These are phyloP conservation scores for Heliothis peltigera DNA, from an alignment of 2,888 invertebrate genomes.

Conservation along the genomic window DNA sequence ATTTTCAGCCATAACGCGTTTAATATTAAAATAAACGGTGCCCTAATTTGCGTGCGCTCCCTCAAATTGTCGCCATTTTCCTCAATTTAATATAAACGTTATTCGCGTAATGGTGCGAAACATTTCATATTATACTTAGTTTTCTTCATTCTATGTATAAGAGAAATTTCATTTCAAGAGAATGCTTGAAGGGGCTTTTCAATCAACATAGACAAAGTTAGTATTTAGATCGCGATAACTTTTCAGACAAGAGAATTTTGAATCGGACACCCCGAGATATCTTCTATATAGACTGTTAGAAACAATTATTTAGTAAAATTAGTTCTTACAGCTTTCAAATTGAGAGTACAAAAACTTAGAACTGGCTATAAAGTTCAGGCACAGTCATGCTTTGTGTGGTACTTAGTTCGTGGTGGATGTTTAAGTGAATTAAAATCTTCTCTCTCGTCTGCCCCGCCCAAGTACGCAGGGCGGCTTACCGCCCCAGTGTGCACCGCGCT, in stretches of 20 bases:
- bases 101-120: constrained; percentile 1
- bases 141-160: background rate
- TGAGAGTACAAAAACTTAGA: constrained; percentile 12
- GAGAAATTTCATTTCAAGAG: background rate
- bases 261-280: constrained; percentile 11
- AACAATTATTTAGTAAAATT: constrained; percentile 10
- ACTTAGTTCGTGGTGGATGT: too few species aligned
- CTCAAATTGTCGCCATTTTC: constrained; percentile 20
- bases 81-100: constrained; percentile 31
- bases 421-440: constrained; percentile 81
- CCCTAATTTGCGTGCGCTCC: constrained; percentile 8
- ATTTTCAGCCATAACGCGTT: constrained; percentile 9
- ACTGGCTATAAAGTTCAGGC: constrained; percentile 27
- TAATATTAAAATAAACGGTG: constrained; percentile 11
- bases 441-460: constrained; percentile 69
- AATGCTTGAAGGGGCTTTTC: too few species aligned
- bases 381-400: constrained; percentile 51
- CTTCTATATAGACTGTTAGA: constrained; percentile 5
- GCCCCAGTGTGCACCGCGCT: constrained; percentile 70
- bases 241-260: constrained; percentile 16
- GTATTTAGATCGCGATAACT: constrained; percentile 18
- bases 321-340: constrained; percentile 4
- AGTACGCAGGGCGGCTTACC: constrained; percentile 62
- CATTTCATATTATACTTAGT: constrained; percentile 1
- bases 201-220: too few species aligned